These are phyloP conservation scores for Enteromius paludinosus DNA, from an alignment of 2,797 vertebrate species.

Conservation along the genomic window DNA sequence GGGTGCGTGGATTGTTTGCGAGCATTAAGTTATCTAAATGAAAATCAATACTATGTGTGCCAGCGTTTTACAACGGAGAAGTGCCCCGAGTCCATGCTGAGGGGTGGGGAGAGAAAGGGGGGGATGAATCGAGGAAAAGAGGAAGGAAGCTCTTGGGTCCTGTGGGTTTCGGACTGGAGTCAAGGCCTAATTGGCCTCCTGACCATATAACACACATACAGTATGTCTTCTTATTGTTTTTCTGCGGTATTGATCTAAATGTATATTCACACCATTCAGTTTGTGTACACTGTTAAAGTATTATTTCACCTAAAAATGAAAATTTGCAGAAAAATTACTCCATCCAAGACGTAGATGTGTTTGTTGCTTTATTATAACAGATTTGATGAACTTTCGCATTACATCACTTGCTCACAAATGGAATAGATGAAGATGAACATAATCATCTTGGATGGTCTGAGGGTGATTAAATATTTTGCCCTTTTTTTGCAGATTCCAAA, in stretches of 20 bases:
- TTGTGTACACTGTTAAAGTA: background rate
- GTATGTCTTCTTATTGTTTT: slow-evolving; percentile 43
- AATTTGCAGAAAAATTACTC: background rate
- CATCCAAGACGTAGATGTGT: background rate
- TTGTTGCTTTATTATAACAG: background rate
- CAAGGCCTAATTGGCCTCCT: slow-evolving; percentile 80
- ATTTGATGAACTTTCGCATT: background rate
- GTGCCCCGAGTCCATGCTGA: slow-evolving; percentile 77
- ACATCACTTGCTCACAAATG: background rate
- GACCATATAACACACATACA: slow-evolving; percentile 76
- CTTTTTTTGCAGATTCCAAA: background rate
- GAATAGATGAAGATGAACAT: background rate
- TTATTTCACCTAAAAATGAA: background rate
- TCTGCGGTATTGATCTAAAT: slow-evolving; percentile 3
- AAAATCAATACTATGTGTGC: slow-evolving; percentile 97
- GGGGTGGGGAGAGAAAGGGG: slow-evolving; percentile 42
- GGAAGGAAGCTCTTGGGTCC: slow-evolving; percentile 47
- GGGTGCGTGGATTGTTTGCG: slow-evolving; percentile 87
- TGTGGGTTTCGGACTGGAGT: slow-evolving; percentile 70
- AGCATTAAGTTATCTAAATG: slow-evolving; percentile 99
- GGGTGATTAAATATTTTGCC: background rate
- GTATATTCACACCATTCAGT: slow-evolving; percentile 6
- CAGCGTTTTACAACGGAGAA: slow-evolving; percentile 86
- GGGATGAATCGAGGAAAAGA: slow-evolving; percentile 39
- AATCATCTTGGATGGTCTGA: background rate